Evolutionary conservation across 2,888 invertebrate species (phyloP).

Genomic region (Lysandra bellargus): DNA sequence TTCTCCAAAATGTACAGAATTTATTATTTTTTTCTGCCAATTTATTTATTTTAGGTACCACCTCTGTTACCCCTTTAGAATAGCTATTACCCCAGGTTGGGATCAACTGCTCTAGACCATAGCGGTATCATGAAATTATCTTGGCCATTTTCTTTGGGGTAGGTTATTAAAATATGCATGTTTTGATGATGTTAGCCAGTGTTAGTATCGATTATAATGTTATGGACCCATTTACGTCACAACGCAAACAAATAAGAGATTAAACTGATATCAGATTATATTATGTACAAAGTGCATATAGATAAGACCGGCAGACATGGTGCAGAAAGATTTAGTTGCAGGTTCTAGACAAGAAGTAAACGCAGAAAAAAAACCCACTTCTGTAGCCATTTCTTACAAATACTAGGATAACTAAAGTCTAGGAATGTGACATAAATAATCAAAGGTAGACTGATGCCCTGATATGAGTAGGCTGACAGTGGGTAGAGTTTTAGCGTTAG

Average conservation of each 20-base stretch:
- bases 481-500: too few relatives aligned
- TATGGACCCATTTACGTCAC: neutral
- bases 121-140: neutral
- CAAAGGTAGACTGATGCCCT: too few relatives aligned
- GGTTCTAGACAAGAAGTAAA: neutral
- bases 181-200: neutral
- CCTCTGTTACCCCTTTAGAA: too few relatives aligned
- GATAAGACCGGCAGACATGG: neutral
- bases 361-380: neutral
- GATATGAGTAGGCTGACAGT: too few relatives aligned
- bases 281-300: neutral
- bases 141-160: neutral
- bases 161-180: constrained; percentile 7
- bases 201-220: neutral
- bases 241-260: constrained; percentile 6
- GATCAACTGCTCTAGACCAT: too few relatives aligned
- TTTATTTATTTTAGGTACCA: too few relatives aligned
- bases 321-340: neutral
- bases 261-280: neutral
- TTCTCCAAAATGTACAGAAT: too few relatives aligned
- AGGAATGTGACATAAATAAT: too few relatives aligned
- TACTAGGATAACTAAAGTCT: too few relatives aligned
- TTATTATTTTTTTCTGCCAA: too few relatives aligned
- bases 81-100: too few relatives aligned
- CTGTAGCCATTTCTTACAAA: too few relatives aligned